Percentiles rank a stretch among this genome's conserved stretches.
These are phyloP conservation scores for Misgurnus anguillicaudatus DNA, from an alignment of 2,113 vertebrate species.

Conservation along the genomic window DNA sequence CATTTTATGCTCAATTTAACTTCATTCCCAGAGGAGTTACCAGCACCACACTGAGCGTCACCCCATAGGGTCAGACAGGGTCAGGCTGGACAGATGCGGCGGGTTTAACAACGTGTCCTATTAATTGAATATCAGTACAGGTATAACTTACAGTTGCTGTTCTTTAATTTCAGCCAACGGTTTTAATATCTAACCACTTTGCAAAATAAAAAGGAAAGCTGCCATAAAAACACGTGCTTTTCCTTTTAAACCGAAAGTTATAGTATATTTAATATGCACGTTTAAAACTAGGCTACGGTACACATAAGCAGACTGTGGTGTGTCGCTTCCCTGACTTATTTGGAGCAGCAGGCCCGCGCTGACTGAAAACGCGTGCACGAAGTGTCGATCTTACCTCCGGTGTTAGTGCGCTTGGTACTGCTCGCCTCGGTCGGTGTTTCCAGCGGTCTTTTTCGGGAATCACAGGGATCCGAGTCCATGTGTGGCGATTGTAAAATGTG, in stretches of 20 bases:
- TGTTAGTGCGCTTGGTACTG: conserved; percentile 87
- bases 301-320: not conserved
- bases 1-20: conserved; percentile 57
- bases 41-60: conserved; percentile 13
- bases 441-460: conserved; percentile 84
- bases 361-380: not conserved
- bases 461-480: conserved; percentile 81
- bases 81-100: not conserved
- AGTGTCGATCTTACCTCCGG: conserved; percentile 75
- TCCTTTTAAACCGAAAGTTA: not conserved
- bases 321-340: conserved; percentile 3
- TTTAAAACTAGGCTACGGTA: not conserved
- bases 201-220: not conserved
- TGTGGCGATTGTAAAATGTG: conserved; percentile 73
- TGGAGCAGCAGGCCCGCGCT: conserved; percentile 21
- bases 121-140: no score
- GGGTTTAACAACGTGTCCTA: not conserved
- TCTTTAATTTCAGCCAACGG: not conserved
- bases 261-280: not conserved
- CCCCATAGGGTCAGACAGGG: conserved; percentile 14
- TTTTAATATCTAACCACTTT: not conserved
- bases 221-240: not conserved
- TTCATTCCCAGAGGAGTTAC: conserved; percentile 15
- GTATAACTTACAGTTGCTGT: not conserved
- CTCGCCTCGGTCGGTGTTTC: conserved; percentile 84